A percentile compares a stretch with the other conserved stretches of the same genome.
Conservation (phyloP, 2,888 invertebrate species). For the Thera britannica region DNA sequence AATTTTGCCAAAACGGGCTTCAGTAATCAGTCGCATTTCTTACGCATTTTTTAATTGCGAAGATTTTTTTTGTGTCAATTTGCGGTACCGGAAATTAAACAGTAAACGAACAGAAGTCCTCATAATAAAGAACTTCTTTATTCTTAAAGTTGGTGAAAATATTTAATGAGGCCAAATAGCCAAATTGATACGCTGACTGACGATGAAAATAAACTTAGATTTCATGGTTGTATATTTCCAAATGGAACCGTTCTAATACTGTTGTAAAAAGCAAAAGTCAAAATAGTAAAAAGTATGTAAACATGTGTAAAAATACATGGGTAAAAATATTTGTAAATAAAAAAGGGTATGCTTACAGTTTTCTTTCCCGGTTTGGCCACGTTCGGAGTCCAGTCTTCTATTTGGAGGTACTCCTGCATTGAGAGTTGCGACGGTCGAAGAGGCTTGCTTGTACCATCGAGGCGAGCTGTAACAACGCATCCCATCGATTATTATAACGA, state of each 20-base stretch:
- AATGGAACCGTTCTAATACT: slow-evolving; percentile 9
- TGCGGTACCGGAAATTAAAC: slow-evolving; percentile 5
- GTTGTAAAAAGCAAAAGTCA: slow-evolving; percentile 1
- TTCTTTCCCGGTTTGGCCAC: slow-evolving; percentile 91
- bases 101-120: slow-evolving; percentile 7
- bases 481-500: slow-evolving; percentile 2
- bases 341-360: slow-evolving; percentile 87
- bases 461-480: slow-evolving; percentile 89
- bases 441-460: slow-evolving; percentile 95
- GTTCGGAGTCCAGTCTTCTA: slow-evolving; percentile 90
- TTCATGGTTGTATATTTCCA: slow-evolving; percentile 7
- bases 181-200: slow-evolving; percentile 12
- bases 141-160: slow-evolving; percentile 5
- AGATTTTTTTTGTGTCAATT: slow-evolving; percentile 5
- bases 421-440: slow-evolving; percentile 89
- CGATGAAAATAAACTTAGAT: background rate
- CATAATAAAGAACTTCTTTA: slow-evolving; percentile 2
- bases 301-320: slow-evolving; percentile 8
- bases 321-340: slow-evolving; percentile 12
- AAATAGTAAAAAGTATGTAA: slow-evolving; percentile 8
- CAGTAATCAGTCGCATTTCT: background rate
- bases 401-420: slow-evolving; percentile 97
- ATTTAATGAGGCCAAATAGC: slow-evolving; percentile 19
- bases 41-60: slow-evolving; percentile 13
- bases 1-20: slow-evolving; percentile 26